Evolutionary conservation across 2,113 vertebrate genomes (phyloP), one percentile per base, ranked within the genome.

Genomic region (Fregetta grallaria): DNA sequence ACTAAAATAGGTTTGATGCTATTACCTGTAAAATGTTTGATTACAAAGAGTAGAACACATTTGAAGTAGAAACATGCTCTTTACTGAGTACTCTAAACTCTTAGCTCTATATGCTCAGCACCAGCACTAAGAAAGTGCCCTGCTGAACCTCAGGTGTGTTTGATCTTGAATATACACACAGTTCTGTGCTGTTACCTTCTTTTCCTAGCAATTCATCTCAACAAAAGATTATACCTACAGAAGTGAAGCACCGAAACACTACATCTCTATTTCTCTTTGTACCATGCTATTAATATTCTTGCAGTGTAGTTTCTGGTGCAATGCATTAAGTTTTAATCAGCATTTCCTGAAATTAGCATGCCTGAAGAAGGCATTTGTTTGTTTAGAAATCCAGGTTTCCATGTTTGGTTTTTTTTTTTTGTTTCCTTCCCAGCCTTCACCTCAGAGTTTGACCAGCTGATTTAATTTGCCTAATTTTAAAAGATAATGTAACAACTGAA

Each of bases 401-500:
- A 50, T 65, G 49, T 79, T 44, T 38, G 38, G 53, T 27, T 58
- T 22, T 73, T 58, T 22, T 73, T 53, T 49, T 87, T 91, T 61
- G n/a, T 93, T 97, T 95, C 92, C 75, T 95, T 78, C 94, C 66
- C 34, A 84, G 58, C 30, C 78, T 88, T 93, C 63, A 96, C 94
- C 86, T 87, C 95, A 65, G 83, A 59, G 89, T 86, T 62, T 76
- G 76, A 97, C 85, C 83, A 77, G 83, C 74, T 94, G 78, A 97
- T 97, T 97, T 95, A 97, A 98, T 97, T 97, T 97, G 85, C 89
- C 59, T 95, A 50, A 74, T 95, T 97, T 94, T 88, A 72, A 88
- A 97, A 94, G 91, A 92, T 85, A 97, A 85, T 76, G 86, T 85
- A 96, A 97, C 96, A 98, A 97, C 95, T 90, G 95, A 96, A 65